Evolutionary conservation across 1,140 invertebrate genomes (phyloP).

Genomic region (Berghia stephanieae): DNA sequence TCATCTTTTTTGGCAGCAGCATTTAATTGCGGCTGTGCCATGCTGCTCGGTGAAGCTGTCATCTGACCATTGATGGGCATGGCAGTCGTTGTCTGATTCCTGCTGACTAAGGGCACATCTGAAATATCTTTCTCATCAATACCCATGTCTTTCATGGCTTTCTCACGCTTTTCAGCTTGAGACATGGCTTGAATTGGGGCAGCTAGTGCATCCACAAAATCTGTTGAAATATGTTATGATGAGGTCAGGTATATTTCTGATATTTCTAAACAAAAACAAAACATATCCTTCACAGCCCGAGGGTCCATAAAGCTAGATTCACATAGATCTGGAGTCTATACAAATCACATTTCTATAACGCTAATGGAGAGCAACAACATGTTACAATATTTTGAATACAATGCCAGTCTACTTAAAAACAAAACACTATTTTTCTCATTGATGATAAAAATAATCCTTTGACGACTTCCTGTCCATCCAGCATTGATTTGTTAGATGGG

Average conservation of each 20-base stretch:
- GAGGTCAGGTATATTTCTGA: not conserved
- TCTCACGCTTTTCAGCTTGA: constrained; percentile 87
- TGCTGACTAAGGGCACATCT: constrained; percentile 62
- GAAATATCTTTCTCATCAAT: constrained; percentile 72
- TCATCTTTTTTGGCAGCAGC: constrained; percentile 44
- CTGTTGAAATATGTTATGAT: constrained; percentile 61
- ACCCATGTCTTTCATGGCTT: constrained; percentile 93
- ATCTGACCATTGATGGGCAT: constrained; percentile 37
- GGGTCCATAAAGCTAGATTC: too few relatives aligned
- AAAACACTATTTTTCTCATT: too few relatives aligned
- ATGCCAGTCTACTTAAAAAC: too few relatives aligned
- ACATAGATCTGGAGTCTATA: too few relatives aligned
- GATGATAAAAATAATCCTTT: too few relatives aligned
- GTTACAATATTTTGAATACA: too few relatives aligned
- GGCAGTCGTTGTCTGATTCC: constrained; percentile 26
- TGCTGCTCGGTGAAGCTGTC: constrained; percentile 29
- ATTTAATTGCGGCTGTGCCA: constrained; percentile 31
- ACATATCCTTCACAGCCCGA: too few relatives aligned
- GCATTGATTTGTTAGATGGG: too few relatives aligned
- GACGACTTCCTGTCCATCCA: too few relatives aligned
- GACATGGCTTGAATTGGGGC: constrained; percentile 93
- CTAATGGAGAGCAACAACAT: too few relatives aligned
- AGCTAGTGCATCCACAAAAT: constrained; percentile 96
- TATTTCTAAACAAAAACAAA: too few relatives aligned
- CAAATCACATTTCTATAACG: too few relatives aligned